These are phyloP conservation scores for Luperina testacea DNA, from an alignment of 2,888 invertebrate genomes.

Conservation along the genomic window DNA sequence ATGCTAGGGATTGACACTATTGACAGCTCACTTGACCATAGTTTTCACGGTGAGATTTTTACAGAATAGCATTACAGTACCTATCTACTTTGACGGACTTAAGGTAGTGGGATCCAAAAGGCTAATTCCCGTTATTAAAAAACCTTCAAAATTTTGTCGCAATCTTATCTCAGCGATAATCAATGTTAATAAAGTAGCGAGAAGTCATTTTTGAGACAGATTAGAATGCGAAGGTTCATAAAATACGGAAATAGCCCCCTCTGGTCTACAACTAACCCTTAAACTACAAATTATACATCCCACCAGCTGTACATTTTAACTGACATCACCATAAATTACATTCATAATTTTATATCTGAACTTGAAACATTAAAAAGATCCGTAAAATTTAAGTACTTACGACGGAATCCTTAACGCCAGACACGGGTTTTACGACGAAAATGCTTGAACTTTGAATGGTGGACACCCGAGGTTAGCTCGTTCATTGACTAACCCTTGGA, in stretches of 20 bases:
- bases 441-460: slow-evolving; percentile 29
- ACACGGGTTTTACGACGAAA: slow-evolving; percentile 38
- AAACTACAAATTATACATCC: neutral
- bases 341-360: slow-evolving; percentile 39
- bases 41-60: too few relatives aligned
- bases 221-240: too few relatives aligned
- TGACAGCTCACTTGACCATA: too few relatives aligned
- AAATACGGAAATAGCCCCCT: neutral
- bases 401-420: slow-evolving; percentile 7
- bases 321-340: slow-evolving; percentile 8
- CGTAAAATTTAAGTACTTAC: slow-evolving; percentile 39
- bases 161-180: too few relatives aligned
- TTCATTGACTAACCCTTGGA: slow-evolving; percentile 28
- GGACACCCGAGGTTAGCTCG: slow-evolving; percentile 15
- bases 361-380: slow-evolving; percentile 51
- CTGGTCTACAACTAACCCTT: neutral
- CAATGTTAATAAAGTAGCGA: too few relatives aligned
- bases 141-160: too few relatives aligned
- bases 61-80: too few relatives aligned
- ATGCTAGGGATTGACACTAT: too few relatives aligned
- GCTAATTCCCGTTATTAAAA: too few relatives aligned
- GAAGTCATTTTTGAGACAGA: too few relatives aligned
- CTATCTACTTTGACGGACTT: too few relatives aligned
- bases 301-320: slow-evolving; percentile 17
- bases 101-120: too few relatives aligned